Percentiles rank a stretch among this genome's conserved stretches.
These are phyloP conservation scores for Platycnemis pennipes DNA, from an alignment of 2,888 invertebrate species.

Conservation along the genomic window DNA sequence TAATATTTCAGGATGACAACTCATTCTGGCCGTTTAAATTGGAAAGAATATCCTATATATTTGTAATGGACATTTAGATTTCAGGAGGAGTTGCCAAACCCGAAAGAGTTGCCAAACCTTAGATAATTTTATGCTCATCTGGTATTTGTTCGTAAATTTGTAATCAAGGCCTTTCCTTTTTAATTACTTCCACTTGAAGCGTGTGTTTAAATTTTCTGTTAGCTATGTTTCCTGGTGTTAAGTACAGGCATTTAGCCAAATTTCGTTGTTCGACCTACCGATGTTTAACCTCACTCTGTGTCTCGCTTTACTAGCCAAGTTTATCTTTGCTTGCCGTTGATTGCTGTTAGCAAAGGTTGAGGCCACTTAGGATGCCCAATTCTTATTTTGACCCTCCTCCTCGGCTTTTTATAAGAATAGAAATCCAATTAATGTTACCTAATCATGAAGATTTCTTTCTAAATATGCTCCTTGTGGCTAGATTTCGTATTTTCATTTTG, in stretches of 20 bases:
- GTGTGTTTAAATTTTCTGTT: neutral
- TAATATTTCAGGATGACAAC: slow-evolving; percentile 22
- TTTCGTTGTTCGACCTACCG: neutral
- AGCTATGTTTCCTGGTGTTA: neutral
- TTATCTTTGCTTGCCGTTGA: too few relatives aligned
- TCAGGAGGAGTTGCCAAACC: neutral
- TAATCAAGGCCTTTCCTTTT: neutral
- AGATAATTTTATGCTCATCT: neutral
- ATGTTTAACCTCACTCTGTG: neutral
- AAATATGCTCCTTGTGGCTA: too few relatives aligned
- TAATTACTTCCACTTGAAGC: neutral
- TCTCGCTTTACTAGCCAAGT: too few relatives aligned
- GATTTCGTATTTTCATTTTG: too few relatives aligned
- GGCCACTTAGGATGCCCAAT: too few relatives aligned
- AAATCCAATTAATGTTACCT: too few relatives aligned
- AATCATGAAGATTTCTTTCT: too few relatives aligned
- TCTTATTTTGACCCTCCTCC: too few relatives aligned
- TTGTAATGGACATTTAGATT: neutral
- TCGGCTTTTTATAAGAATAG: too few relatives aligned
- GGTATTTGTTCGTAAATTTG: neutral
- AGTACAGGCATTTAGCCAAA: neutral
- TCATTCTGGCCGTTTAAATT: slow-evolving; percentile 14
- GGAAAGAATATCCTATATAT: neutral
- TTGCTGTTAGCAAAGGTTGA: too few relatives aligned
- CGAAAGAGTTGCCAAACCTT: neutral